A percentile compares a stretch with the other conserved stretches of the same genome.
These are phyloP conservation scores for Norana najaformis DNA, from an alignment of 2,888 invertebrate genomes.

Conservation along the genomic window DNA sequence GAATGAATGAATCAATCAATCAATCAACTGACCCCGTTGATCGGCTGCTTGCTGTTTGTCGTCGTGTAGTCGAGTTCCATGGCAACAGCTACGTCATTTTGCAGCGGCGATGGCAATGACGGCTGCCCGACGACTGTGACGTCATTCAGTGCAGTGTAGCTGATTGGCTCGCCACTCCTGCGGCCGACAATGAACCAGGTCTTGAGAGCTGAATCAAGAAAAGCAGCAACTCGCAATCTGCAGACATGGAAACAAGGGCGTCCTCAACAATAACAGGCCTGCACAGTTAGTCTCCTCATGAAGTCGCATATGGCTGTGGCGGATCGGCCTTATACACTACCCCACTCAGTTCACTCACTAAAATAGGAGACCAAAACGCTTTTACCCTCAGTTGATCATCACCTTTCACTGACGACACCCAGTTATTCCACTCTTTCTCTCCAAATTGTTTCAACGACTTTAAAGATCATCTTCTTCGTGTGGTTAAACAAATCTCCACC, in stretches of 20 bases:
- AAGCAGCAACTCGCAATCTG: neutral
- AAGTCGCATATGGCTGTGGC: no score
- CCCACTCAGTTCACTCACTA: no score
- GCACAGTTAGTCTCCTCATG: neutral
- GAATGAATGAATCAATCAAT: no score
- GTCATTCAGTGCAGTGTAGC: neutral
- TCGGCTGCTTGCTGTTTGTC: neutral
- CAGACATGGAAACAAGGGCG: neutral
- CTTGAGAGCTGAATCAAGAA: conserved; percentile 31
- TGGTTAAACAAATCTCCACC: no score
- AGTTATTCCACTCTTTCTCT: no score
- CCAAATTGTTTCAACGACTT: no score
- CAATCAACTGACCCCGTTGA: neutral
- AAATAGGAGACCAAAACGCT: no score
- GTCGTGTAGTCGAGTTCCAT: neutral
- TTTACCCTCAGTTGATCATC: no score
- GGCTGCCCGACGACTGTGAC: neutral
- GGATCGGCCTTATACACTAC: no score
- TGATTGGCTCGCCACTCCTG: conserved; percentile 16
- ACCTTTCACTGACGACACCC: no score
- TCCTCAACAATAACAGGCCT: neutral
- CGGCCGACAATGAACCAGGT: conserved; percentile 38
- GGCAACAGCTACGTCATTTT: neutral
- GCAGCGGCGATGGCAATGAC: neutral
- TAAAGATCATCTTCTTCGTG: no score